Conservation (phyloP, 2,888 invertebrate genomes). For the Eupithecia tripunctaria region DNA sequence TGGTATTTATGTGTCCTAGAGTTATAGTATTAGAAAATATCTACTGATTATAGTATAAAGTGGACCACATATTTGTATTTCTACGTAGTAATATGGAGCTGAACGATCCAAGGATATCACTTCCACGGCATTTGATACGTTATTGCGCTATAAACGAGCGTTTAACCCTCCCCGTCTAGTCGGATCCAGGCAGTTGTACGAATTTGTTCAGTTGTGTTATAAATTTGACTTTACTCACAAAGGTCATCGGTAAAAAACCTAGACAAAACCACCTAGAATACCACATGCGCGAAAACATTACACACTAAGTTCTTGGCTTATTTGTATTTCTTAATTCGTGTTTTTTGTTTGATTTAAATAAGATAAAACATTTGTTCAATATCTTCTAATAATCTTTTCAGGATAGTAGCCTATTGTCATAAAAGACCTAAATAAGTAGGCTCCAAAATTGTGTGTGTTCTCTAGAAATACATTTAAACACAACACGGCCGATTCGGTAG, state of each 20-base stretch:
- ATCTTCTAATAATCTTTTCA: too few relatives aligned
- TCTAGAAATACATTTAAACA: too few relatives aligned
- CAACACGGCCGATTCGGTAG: too few relatives aligned
- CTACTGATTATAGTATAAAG: not conserved
- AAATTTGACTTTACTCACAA: not conserved
- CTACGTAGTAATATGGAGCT: constrained; percentile 34
- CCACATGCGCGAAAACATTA: not conserved
- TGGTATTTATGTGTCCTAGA: not conserved
- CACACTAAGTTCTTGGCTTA: too few relatives aligned
- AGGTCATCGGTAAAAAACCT: too few relatives aligned
- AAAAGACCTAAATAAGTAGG: too few relatives aligned
- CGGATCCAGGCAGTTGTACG: constrained; percentile 19
- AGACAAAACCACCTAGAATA: not conserved
- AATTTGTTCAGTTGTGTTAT: not conserved
- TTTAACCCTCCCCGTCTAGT: constrained; percentile 23
- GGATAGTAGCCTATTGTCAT: too few relatives aligned
- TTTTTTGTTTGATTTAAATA: too few relatives aligned
- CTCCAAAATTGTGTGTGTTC: not conserved
- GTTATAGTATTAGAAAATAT: not conserved
- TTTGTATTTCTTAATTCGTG: too few relatives aligned
- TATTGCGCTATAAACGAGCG: constrained; percentile 34
- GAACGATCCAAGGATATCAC: constrained; percentile 35
- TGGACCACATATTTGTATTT: constrained; percentile 15
- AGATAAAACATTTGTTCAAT: too few relatives aligned
- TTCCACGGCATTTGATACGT: constrained; percentile 36